These are phyloP conservation scores for Coccyzus lansbergi DNA, from an alignment of 2,797 vertebrate species.

Conservation along the genomic window DNA sequence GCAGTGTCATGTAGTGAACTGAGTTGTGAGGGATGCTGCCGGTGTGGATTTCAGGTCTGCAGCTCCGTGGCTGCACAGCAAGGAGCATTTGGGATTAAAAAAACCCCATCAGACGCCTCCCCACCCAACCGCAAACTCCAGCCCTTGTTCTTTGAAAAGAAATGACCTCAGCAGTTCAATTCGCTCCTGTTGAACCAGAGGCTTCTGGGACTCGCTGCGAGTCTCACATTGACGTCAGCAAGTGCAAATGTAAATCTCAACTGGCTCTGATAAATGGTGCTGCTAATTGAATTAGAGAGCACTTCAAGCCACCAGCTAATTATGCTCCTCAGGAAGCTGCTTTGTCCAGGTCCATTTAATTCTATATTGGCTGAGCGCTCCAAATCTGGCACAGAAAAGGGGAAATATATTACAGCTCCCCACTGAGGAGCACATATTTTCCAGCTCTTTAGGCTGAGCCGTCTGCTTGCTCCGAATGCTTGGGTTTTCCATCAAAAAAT, in stretches of 20 bases:
- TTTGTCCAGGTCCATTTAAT: constrained; percentile 76
- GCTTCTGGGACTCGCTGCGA: constrained; percentile 54
- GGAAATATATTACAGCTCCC: constrained; percentile 52
- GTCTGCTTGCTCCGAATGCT: neutral
- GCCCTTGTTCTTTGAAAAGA: constrained; percentile 33
- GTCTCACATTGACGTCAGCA: constrained; percentile 72
- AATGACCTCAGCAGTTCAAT: constrained; percentile 41
- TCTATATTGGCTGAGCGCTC: constrained; percentile 67
- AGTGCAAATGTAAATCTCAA: constrained; percentile 70
- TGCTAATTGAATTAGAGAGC: constrained; percentile 80
- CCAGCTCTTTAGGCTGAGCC: neutral
- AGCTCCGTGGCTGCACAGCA: neutral
- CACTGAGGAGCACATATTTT: constrained; percentile 29
- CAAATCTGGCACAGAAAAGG: constrained; percentile 42
- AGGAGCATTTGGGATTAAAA: neutral
- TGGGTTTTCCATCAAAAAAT: neutral
- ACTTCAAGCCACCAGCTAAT: constrained; percentile 75
- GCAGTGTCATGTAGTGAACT: neutral
- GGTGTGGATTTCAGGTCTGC: neutral
- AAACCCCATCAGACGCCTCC: neutral
- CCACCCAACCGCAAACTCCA: neutral
- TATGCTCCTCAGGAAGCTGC: constrained; percentile 69
- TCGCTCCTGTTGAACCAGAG: constrained; percentile 55
- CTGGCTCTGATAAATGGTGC: constrained; percentile 70
- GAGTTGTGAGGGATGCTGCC: neutral